Evolutionary conservation across 2,888 invertebrate genomes (phyloP), one percentile per base, ranked within the genome.

Genomic region (Oegoconia quadripuncta): DNA sequence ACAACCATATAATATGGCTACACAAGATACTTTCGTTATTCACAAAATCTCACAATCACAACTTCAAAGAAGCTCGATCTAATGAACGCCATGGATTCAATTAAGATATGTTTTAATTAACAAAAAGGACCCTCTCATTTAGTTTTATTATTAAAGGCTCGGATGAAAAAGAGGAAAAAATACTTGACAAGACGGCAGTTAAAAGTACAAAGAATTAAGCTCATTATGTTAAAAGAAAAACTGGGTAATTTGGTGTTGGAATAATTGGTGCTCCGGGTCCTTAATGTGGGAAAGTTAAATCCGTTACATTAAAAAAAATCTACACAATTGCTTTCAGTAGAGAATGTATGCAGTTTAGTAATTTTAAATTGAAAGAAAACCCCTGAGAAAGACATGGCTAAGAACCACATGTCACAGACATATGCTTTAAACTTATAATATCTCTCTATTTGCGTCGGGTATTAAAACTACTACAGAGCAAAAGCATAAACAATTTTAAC

Each of bases 81-180:
- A 35, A 35, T 35, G 35, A 35, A 28, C 14, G 52, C 48, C 48
- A 61, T 60, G 52, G 55, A 60, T 62, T 64, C 55, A 63, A 67
- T 70, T 66, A 64, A 56, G 57, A 58, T 60, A 59, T 54, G 54
- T 56, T 64, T 61, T 65, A 52, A 61, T 61, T 55, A 59, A 64
- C 59, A 12, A 58, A 60, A 53, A 39, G 41, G 48, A 44, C 29
- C 14, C 44, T 47, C 32, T 42, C 53, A 41, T 55, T 65, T 55
- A 55, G 56, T 46, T 49, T 36, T 54, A 54, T 48, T 50, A 42
- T 52, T 42, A 44, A 46, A 46, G 42, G 25, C 37, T 39, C 23
- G 20, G 25, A 26, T 22, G 27, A 25, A 15, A 36, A 22, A 25
- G 16, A 13, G 34, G 30, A 27, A 25, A 37, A 30, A 31, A 23